These are phyloP conservation scores for Dissostichus mawsoni DNA, from an alignment of 2,113 vertebrate genomes.

Conservation along the genomic window DNA sequence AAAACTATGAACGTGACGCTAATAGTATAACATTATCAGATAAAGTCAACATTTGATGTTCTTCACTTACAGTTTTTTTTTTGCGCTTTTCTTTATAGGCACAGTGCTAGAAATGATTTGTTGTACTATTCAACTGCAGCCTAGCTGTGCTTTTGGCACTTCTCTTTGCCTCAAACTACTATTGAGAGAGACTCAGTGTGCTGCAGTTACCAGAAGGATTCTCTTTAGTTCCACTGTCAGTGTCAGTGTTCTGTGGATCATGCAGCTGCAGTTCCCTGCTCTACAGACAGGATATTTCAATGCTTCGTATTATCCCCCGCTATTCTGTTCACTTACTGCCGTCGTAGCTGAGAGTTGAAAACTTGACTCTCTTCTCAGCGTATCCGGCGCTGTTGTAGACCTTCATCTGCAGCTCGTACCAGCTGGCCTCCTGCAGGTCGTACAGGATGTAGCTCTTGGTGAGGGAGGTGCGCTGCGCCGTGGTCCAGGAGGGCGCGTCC, in stretches of 20 bases:
- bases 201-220: neutral
- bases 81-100: too few relatives aligned
- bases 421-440: slow-evolving; percentile 96
- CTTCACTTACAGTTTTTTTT: too few relatives aligned
- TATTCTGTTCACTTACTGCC: slow-evolving; percentile 89
- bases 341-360: slow-evolving; percentile 94
- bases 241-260: slow-evolving; percentile 27
- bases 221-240: neutral
- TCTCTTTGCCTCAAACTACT: slow-evolving; percentile 6
- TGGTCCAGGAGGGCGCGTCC: slow-evolving; percentile 92
- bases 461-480: slow-evolving; percentile 93
- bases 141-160: slow-evolving; percentile 9
- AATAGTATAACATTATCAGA: too few relatives aligned
- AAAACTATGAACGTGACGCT: too few relatives aligned
- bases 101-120: too few relatives aligned
- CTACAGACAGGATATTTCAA: slow-evolving; percentile 1
- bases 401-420: slow-evolving; percentile 98
- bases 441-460: slow-evolving; percentile 96
- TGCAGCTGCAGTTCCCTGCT: neutral
- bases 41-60: too few relatives aligned
- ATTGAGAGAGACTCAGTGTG: neutral
- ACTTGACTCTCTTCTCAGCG: slow-evolving; percentile 95
- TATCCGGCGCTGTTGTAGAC: slow-evolving; percentile 97
- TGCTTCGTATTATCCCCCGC: neutral
- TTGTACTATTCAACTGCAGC: slow-evolving; percentile 1